A percentile compares a stretch with the other conserved stretches of the same genome.
Evolutionary conservation across 2,113 vertebrate genomes (phyloP).

Genomic region (Pithys albifrons): DNA sequence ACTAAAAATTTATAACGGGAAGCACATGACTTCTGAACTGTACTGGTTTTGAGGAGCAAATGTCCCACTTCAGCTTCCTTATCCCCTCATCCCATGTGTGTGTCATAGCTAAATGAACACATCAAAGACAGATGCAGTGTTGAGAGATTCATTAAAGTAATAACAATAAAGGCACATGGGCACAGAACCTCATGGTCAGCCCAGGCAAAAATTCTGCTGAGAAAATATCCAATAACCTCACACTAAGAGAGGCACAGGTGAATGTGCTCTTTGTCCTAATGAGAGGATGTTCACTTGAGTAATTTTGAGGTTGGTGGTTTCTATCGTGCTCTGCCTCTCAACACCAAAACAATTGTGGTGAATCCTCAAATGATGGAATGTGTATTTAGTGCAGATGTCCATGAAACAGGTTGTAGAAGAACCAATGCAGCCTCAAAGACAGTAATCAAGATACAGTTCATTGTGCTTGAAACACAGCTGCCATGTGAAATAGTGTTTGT

Average conservation of each 20-base stretch:
- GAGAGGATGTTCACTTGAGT: background rate
- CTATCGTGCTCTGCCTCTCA: background rate
- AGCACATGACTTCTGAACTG: background rate
- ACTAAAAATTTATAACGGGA: background rate
- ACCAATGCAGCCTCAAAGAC: background rate
- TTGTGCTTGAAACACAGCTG: background rate
- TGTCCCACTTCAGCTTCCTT: background rate
- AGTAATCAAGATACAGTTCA: background rate
- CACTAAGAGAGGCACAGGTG: background rate
- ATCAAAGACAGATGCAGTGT: background rate
- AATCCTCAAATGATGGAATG: rapidly evolving
- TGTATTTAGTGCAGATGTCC: background rate
- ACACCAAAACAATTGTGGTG: background rate
- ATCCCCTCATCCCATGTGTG: background rate
- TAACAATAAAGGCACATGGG: background rate
- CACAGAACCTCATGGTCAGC: background rate
- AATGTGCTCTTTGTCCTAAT: background rate
- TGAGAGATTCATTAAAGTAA: background rate
- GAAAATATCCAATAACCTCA: background rate
- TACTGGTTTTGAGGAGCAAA: background rate
- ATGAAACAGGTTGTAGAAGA: background rate
- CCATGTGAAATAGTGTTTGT: background rate
- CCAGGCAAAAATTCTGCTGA: background rate
- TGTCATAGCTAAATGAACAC: background rate
- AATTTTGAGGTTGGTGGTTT: background rate